phyloP scores from a whole-genome alignment of 2,888 invertebrate species.

The Pheosia gnoma region DNA sequence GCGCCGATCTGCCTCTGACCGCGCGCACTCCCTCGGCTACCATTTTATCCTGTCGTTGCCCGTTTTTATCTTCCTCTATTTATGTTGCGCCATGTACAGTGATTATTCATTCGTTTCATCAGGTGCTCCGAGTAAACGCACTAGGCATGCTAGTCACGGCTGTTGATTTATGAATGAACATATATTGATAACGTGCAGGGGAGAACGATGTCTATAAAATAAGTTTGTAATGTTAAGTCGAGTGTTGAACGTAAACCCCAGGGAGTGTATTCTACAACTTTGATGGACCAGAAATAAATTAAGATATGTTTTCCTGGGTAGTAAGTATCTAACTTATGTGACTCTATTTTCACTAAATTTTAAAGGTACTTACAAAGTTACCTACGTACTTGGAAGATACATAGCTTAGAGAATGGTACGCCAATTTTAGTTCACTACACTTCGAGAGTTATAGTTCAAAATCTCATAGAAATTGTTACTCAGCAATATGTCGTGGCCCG shows the following conservation, averaged over 20 bases:
- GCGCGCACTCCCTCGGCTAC: constrained; percentile 63
- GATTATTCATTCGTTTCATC: constrained; percentile 49
- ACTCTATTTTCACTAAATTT: no score
- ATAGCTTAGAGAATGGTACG: no score
- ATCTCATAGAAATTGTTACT: background rate
- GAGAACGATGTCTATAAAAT: background rate
- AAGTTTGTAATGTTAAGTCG: no score
- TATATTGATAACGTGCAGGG: constrained; percentile 36
- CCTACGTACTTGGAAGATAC: no score
- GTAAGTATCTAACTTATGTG: no score
- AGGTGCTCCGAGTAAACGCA: constrained; percentile 41
- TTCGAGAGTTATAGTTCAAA: no score
- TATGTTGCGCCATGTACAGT: constrained; percentile 61
- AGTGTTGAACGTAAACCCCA: background rate
- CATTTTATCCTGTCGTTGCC: constrained; percentile 66
- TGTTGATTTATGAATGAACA: constrained; percentile 49
- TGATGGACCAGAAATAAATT: background rate
- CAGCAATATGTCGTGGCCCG: background rate
- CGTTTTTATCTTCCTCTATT: constrained; percentile 70
- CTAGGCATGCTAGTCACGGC: constrained; percentile 37
- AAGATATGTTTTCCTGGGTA: no score
- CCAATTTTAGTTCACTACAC: no score
- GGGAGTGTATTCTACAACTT: background rate
- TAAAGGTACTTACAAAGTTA: no score
- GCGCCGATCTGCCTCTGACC: constrained; percentile 60